Evolutionary conservation across 2,797 vertebrate species (phyloP).

Genomic region (Thalassophryne amazonica): DNA sequence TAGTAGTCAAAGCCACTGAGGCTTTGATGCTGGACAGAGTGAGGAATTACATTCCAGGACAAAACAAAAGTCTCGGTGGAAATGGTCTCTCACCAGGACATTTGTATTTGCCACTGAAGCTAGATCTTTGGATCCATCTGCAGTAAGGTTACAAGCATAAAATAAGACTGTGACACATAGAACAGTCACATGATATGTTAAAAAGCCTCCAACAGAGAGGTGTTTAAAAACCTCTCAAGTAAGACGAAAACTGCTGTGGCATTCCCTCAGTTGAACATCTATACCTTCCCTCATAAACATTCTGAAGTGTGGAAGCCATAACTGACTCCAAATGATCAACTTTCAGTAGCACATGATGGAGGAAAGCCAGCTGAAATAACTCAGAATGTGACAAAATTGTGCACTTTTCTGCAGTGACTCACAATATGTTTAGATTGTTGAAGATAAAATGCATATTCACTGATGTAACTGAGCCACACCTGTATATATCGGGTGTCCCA

Average conservation of each 20-base stretch:
- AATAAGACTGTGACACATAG: not conserved
- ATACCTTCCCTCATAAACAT: conserved; percentile 6
- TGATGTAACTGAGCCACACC: no score
- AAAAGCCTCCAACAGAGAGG: not conserved
- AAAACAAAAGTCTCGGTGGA: conserved; percentile 34
- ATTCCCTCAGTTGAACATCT: conserved; percentile 19
- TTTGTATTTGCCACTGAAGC: conserved; percentile 30
- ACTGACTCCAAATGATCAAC: conserved; percentile 35
- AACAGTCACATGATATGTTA: not conserved
- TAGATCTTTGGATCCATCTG: conserved; percentile 24
- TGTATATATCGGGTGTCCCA: no score
- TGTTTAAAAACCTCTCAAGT: conserved; percentile 3
- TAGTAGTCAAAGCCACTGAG: conserved; percentile 32
- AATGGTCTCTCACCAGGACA: conserved; percentile 5
- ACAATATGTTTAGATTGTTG: conserved; percentile 3
- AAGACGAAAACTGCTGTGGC: not conserved
- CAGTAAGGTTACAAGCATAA: not conserved
- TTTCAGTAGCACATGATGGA: conserved; percentile 19
- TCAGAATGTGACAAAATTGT: conserved; percentile 21
- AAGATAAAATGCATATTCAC: conserved; percentile 12
- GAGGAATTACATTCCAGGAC: conserved; percentile 35
- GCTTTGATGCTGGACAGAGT: conserved; percentile 9
- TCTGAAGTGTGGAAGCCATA: conserved; percentile 16
- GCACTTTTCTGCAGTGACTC: conserved; percentile 16
- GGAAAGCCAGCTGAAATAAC: conserved; percentile 21